Evolutionary conservation across 2,888 invertebrate species (phyloP).

Genomic region (Erynnis tages): DNA sequence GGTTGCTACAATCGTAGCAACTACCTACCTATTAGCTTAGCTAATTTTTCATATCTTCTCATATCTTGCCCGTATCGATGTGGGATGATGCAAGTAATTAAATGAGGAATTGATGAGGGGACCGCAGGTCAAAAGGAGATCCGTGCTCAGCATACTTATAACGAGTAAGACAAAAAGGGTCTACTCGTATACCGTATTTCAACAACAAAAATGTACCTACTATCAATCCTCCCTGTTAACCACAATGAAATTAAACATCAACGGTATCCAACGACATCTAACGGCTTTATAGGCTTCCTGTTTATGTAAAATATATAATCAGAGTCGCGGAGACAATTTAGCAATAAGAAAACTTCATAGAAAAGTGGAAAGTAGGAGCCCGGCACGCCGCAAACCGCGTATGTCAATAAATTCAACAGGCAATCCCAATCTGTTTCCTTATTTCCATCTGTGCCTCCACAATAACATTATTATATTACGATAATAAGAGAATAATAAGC

Average conservation of each 20-base stretch:
- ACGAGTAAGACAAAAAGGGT: no score
- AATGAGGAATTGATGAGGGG: no score
- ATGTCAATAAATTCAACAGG: conserved; percentile 51
- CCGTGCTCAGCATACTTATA: no score
- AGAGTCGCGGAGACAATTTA: conserved; percentile 28
- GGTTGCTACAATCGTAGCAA: no score
- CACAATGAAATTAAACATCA: conserved; percentile 10
- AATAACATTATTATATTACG: conserved; percentile 53
- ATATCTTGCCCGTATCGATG: no score
- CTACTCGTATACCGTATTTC: no score
- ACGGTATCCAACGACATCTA: conserved; percentile 12
- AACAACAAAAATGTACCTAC: no score
- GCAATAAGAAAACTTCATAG: conserved; percentile 34
- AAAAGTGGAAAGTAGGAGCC: conserved; percentile 34
- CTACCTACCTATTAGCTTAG: no score
- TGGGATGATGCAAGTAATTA: no score
- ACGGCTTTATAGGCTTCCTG: conserved; percentile 9
- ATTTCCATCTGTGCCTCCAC: conserved; percentile 52
- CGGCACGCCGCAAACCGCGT: conserved; percentile 45
- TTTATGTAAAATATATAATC: conserved; percentile 9
- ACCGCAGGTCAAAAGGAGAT: no score
- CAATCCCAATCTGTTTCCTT: conserved; percentile 58
- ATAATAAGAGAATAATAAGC: conserved; percentile 57
- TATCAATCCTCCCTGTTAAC: no score
- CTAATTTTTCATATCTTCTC: no score